Conservation (phyloP, 2,888 invertebrate genomes). For the Cephus spinipes region DNA sequence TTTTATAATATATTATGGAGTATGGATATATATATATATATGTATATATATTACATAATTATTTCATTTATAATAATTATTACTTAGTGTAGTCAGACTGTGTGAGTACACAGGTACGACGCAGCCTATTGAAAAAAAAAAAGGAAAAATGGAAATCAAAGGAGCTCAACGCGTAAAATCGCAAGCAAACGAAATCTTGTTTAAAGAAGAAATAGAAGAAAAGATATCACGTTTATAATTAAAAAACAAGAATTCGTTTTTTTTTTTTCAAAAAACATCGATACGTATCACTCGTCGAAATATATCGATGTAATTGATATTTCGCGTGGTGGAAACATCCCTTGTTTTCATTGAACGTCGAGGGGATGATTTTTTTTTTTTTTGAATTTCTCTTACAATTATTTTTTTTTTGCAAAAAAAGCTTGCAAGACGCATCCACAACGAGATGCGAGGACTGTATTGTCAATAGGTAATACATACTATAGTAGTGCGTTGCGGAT, state of each 20-base stretch:
- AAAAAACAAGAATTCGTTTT: background rate
- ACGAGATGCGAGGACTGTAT: background rate
- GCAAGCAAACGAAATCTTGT: background rate
- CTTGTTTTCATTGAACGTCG: background rate
- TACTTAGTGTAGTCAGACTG: slow-evolving; percentile 1
- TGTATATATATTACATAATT: slow-evolving; percentile 32
- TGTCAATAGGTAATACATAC: background rate
- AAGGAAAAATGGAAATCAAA: background rate
- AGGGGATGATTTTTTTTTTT: background rate
- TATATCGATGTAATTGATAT: background rate
- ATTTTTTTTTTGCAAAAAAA: background rate
- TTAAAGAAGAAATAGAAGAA: background rate
- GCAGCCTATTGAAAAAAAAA: background rate
- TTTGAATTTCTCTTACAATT: background rate
- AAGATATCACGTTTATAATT: background rate
- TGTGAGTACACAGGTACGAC: background rate
- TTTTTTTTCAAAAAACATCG: background rate
- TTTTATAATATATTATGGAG: slow-evolving; percentile 39
- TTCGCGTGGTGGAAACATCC: background rate
- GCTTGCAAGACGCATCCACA: background rate
- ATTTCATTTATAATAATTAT: slow-evolving; percentile 15
- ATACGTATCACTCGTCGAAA: background rate
- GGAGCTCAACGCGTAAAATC: background rate
- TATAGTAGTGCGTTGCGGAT: background rate
- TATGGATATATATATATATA: slow-evolving; percentile 28